Evolutionary conservation across 1,140 invertebrate species (phyloP).

Genomic region (Drosophila littoralis): DNA sequence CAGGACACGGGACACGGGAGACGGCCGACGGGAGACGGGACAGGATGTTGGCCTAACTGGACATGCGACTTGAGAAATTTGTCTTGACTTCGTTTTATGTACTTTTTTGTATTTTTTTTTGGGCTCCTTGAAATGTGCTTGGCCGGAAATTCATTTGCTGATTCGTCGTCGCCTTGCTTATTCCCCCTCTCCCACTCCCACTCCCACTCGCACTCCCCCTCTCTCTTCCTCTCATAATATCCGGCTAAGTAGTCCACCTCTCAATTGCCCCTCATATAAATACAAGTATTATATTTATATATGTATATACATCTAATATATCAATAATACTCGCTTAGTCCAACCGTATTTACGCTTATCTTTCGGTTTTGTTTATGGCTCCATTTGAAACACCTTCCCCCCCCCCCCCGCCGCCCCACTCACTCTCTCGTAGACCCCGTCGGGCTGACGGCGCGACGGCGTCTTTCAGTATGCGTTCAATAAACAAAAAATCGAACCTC

Average conservation of each 20-base stretch:
- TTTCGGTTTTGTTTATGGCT: neutral
- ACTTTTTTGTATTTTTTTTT: slow-evolving; percentile 3
- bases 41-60: slow-evolving; percentile 23
- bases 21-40: too few relatives aligned
- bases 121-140: slow-evolving; percentile 9
- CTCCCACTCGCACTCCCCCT: neutral
- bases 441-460: slow-evolving; percentile 1
- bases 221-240: slow-evolving; percentile 33
- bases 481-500: slow-evolving; percentile 17
- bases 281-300: neutral
- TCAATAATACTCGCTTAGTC: too few relatives aligned
- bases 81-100: slow-evolving; percentile 19
- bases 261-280: neutral
- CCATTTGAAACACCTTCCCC: too few relatives aligned
- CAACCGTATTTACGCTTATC: neutral
- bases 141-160: slow-evolving; percentile 52
- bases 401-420: neutral
- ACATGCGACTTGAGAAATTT: slow-evolving; percentile 31
- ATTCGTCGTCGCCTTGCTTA: slow-evolving; percentile 15
- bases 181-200: neutral
- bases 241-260: slow-evolving; percentile 26
- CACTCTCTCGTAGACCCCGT: neutral
- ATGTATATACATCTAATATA: neutral
- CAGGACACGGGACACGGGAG: neutral
- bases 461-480: neutral